phyloP scores from a whole-genome alignment of 2,113 vertebrate genomes.

The Lophius piscatorius region DNA sequence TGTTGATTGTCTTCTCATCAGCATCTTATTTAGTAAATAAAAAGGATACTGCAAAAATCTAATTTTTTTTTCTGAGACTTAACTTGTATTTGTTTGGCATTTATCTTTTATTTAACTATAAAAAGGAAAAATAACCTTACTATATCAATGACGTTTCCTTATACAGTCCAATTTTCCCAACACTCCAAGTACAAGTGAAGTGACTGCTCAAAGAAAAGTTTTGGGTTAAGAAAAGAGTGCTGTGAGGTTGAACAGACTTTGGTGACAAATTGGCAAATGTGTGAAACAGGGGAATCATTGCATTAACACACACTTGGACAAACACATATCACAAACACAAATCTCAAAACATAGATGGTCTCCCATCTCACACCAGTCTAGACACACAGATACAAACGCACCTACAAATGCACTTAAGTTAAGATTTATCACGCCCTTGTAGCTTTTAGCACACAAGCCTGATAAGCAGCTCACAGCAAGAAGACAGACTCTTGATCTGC shows the following conservation, averaged over 20 bases:
- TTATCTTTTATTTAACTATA: no score
- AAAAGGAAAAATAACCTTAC: no score
- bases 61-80: no score
- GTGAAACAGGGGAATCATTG: slow-evolving; percentile 66
- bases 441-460: slow-evolving; percentile 76
- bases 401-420: slow-evolving; percentile 66
- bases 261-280: slow-evolving; percentile 49
- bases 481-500: slow-evolving; percentile 54
- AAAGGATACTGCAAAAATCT: no score
- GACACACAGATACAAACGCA: slow-evolving; percentile 36
- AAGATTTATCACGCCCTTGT: slow-evolving; percentile 70
- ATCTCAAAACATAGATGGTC: slow-evolving; percentile 20
- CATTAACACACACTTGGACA: slow-evolving; percentile 60
- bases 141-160: not conserved
- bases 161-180: not conserved
- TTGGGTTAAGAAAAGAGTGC: slow-evolving; percentile 11
- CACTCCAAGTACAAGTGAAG: not conserved
- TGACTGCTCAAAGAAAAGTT: slow-evolving; percentile 33
- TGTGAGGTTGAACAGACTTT: slow-evolving; percentile 46
- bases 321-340: slow-evolving; percentile 32
- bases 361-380: slow-evolving; percentile 43
- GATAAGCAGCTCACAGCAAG: slow-evolving; percentile 60
- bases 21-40: no score
- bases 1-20: no score
- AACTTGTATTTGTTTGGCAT: no score